These are phyloP conservation scores for Dendrocopos noguchii DNA, from an alignment of 2,113 vertebrate species.

Conservation along the genomic window DNA sequence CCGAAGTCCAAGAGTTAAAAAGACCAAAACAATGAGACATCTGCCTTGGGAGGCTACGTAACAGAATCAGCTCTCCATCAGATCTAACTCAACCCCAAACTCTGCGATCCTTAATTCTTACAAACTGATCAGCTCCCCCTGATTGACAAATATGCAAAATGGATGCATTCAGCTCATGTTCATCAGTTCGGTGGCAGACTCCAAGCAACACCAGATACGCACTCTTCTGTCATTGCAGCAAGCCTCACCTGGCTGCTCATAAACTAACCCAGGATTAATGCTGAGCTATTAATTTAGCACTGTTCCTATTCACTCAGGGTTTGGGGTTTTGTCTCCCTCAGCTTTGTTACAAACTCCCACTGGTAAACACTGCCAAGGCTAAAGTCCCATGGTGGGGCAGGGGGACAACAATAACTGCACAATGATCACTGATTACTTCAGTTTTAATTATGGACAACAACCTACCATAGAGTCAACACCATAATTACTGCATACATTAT, in stretches of 20 bases:
- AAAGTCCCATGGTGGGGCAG: fast-evolving
- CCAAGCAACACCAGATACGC: neutral
- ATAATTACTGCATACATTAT: neutral
- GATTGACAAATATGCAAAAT: neutral
- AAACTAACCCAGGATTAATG: fast-evolving
- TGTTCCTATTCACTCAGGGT: neutral
- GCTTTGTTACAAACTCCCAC: neutral
- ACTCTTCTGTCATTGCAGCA: fast-evolving
- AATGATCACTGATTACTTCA: neutral
- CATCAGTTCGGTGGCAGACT: neutral
- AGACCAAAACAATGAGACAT: neutral
- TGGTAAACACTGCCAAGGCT: neutral
- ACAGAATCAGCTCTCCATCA: neutral
- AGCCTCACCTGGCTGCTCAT: neutral
- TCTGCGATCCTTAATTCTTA: neutral
- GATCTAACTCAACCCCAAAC: neutral
- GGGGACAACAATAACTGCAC: fast-evolving
- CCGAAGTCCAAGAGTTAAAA: neutral
- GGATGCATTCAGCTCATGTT: fast-evolving
- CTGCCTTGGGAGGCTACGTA: neutral
- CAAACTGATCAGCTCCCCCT: neutral
- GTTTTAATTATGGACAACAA: neutral
- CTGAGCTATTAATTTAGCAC: neutral
- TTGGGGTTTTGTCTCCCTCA: neutral
- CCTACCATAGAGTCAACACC: neutral